phyloP scores from a whole-genome alignment of 92 coral and sea anemone genomes.

The Porites divaricata region DNA sequence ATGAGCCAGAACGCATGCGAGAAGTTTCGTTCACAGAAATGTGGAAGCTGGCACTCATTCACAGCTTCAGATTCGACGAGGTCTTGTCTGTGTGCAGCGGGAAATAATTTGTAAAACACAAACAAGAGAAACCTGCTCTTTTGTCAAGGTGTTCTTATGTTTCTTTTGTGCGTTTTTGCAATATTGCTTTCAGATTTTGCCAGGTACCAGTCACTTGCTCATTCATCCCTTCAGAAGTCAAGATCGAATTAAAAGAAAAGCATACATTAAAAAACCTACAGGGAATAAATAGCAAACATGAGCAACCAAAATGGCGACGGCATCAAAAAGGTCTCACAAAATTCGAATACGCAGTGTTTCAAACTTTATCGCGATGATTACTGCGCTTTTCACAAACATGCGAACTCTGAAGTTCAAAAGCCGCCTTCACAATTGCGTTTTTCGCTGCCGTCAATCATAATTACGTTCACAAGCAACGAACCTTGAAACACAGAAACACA shows the following conservation, averaged over 20 bases:
- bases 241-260: not conserved
- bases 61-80: not conserved
- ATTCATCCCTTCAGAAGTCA: not conserved
- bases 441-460: too few relatives aligned
- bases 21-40: not conserved
- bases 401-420: too few relatives aligned
- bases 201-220: conserved; percentile 28
- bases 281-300: not conserved
- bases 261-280: not conserved
- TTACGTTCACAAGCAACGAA: too few relatives aligned
- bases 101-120: not conserved
- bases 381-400: too few relatives aligned
- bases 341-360: too few relatives aligned
- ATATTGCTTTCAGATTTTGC: not conserved
- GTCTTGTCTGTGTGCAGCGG: conserved; percentile 7
- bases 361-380: too few relatives aligned
- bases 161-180: not conserved
- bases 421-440: too few relatives aligned
- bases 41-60: not conserved
- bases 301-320: too few relatives aligned
- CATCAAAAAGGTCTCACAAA: too few relatives aligned
- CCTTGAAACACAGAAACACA: too few relatives aligned
- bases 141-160: conserved; percentile 33
- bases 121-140: conserved; percentile 26
- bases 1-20: not conserved